These are phyloP conservation scores for Tokudaia tokunoshimensis DNA, from an alignment of 2,797 vertebrate species.

Conservation along the genomic window DNA sequence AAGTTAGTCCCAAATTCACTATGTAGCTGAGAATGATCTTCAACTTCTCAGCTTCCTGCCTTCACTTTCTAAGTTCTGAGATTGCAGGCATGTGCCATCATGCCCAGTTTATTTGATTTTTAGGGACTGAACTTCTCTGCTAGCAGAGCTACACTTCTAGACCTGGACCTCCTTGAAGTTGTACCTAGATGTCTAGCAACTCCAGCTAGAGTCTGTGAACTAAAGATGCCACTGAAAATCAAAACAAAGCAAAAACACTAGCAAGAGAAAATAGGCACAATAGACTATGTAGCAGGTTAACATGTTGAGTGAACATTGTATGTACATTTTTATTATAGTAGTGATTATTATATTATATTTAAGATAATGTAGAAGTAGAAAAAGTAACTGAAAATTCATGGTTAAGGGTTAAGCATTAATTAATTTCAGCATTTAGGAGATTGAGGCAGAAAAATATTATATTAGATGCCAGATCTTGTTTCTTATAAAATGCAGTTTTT, in stretches of 20 bases:
- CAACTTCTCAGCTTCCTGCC: background rate
- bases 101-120: background rate
- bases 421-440: background rate
- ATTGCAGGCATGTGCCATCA: background rate
- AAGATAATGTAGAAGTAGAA: background rate
- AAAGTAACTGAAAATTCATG: background rate
- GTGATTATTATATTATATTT: background rate
- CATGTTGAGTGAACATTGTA: slow-evolving; percentile 54
- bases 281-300: slow-evolving; percentile 38
- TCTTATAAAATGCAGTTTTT: slow-evolving; percentile 42
- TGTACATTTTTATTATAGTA: slow-evolving; percentile 44
- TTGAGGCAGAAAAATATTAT: background rate
- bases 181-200: slow-evolving; percentile 18
- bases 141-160: background rate
- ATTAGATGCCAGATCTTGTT: slow-evolving; percentile 40
- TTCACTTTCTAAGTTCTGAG: background rate
- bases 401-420: background rate
- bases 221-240: slow-evolving; percentile 26
- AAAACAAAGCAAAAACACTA: background rate
- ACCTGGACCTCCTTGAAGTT: background rate
- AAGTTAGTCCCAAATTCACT: background rate
- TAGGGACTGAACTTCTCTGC: background rate
- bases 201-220: slow-evolving; percentile 40
- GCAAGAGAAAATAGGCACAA: background rate
- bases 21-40: background rate